Evolutionary conservation across 2,797 vertebrate species (phyloP), one percentile per base, ranked within the genome.

Genomic region (Galaxias olidus): DNA sequence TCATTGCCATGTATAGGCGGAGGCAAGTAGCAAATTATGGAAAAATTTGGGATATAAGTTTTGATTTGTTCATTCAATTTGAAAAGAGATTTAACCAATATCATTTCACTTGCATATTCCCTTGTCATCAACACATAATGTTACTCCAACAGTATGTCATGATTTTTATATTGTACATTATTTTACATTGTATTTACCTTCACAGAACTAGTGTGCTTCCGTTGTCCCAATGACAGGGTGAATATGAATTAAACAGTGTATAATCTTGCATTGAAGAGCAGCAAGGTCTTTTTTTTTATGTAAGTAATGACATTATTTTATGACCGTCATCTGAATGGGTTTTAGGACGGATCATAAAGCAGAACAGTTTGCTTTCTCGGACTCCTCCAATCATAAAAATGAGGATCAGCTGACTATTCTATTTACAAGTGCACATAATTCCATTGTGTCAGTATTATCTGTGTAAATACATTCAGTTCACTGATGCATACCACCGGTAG

Each of bases 251-350:
- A 90, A 91, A 89, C 93, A 91, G 93, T 92, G 93, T 93, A 89
- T 91, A 93, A 93, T 89, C 84, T 89, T 90, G 94, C 92, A 93
- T 94, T 92, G 91, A 91, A 95, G 93, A 95, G 92, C 94, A 93
- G 93, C 94, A 94, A 92, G 93, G 91, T 93, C 94, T 87, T 87
- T 77, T 72, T 49, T 86, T 83, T 84, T 82, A 86, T 93, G 94
- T 92, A 92, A 90, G 94, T 95, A 95, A 97, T 97, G 94, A 92
- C 91, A 93, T 93, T 95, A 93, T 94, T 97, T 95, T 94, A 97
- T 93, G 92, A 92, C 91, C 90, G 85, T 93, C 91, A 94, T 94
- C 96, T 94, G 93, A 95, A 95, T 96, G 92, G 92, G 87, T 94
- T 88, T 96, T 96, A 92, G 92, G 93, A 94, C 91, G 90, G 92